Percentiles rank a stretch among this genome's conserved stretches.
These are phyloP conservation scores for Chondrosia reniformis DNA, from an alignment of 37 sponge, comb jelly and placozoan genomes.

Conservation along the genomic window DNA sequence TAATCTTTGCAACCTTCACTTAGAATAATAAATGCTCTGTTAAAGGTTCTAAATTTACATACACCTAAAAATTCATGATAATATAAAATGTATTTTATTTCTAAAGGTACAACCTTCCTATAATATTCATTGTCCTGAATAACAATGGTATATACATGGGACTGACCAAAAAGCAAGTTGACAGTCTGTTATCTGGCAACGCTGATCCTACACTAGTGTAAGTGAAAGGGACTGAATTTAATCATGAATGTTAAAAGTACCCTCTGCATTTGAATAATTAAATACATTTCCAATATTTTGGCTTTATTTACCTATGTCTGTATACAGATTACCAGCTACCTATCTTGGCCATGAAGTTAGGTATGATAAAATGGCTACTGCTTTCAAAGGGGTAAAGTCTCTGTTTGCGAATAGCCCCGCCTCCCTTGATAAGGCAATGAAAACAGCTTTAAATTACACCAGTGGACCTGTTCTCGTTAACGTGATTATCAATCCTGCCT, in stretches of 20 bases:
- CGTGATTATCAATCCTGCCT: slow-evolving; percentile 57
- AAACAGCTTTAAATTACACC: slow-evolving; percentile 14
- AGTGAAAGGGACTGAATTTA: background rate
- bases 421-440: slow-evolving; percentile 40
- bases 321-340: slow-evolving; percentile 70
- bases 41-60: too few species aligned
- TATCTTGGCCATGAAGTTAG: slow-evolving; percentile 40
- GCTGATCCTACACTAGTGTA: slow-evolving; percentile 18
- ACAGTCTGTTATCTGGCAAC: slow-evolving; percentile 1
- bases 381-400: slow-evolving; percentile 56
- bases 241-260: background rate
- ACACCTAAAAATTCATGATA: background rate
- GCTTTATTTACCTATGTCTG: background rate
- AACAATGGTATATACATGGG: slow-evolving; percentile 90
- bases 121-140: slow-evolving; percentile 85
- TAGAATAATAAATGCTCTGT: too few species aligned
- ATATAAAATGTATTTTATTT: background rate
- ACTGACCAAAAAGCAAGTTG: slow-evolving; percentile 48
- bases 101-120: slow-evolving; percentile 84
- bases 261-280: background rate
- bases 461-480: slow-evolving; percentile 61
- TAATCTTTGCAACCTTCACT: too few species aligned
- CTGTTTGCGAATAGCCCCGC: slow-evolving; percentile 44
- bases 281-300: background rate
- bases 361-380: slow-evolving; percentile 71